phyloP scores from a whole-genome alignment of 2,888 invertebrate genomes.

The Ernsta delagoae region DNA sequence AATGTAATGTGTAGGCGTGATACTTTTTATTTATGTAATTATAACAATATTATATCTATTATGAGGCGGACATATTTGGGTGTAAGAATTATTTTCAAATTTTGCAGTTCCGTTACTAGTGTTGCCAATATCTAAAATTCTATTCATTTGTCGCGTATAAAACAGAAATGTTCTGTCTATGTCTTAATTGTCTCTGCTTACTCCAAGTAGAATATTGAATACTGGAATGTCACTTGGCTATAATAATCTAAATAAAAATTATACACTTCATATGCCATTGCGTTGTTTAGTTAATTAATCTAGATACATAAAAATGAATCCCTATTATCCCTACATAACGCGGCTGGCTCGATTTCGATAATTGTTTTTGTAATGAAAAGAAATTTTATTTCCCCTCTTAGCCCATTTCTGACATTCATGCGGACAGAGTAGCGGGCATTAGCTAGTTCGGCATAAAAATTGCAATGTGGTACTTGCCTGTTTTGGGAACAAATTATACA shows the following conservation, averaged over 20 bases:
- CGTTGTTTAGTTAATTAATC: slow-evolving; percentile 19
- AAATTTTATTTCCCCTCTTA: no score
- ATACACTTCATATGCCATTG: slow-evolving; percentile 50
- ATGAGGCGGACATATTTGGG: slow-evolving; percentile 40
- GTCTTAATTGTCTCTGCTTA: slow-evolving; percentile 38
- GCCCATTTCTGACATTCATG: no score
- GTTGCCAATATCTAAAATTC: background rate
- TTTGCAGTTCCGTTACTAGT: background rate
- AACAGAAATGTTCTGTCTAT: no score
- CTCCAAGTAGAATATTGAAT: slow-evolving; percentile 54
- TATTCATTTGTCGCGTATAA: background rate
- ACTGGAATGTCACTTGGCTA: slow-evolving; percentile 36
- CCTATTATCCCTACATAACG: no score
- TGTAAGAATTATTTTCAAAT: background rate
- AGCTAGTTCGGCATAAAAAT: slow-evolving; percentile 40
- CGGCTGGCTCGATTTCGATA: no score
- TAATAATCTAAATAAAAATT: slow-evolving; percentile 49
- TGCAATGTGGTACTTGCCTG: slow-evolving; percentile 55
- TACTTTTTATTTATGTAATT: slow-evolving; percentile 37
- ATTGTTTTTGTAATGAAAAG: no score
- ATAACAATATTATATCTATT: slow-evolving; percentile 39
- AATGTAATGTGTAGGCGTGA: slow-evolving; percentile 36
- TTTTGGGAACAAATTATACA: slow-evolving; percentile 71
- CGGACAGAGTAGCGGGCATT: no score
- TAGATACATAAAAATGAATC: no score